Conservation (phyloP, 2,888 invertebrate genomes). For the Ormia ochracea region DNA sequence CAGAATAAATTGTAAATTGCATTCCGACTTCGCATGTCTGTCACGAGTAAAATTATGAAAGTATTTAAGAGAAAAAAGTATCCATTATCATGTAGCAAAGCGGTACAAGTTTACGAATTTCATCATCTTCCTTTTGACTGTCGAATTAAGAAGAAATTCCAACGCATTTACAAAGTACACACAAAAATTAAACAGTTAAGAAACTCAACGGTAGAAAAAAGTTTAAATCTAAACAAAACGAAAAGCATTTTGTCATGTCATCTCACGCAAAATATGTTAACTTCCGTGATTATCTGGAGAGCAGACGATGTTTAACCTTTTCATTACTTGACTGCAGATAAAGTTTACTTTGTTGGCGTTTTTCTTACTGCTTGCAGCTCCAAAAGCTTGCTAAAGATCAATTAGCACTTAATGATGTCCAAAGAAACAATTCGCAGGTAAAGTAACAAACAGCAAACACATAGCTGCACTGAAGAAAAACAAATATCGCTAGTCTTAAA, state of each 20-base stretch:
- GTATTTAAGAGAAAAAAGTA: conserved; percentile 6
- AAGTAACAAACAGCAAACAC: conserved; percentile 31
- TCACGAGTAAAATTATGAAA: neutral
- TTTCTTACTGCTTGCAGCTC: neutral
- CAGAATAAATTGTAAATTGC: too few species aligned
- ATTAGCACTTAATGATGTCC: conserved; percentile 63
- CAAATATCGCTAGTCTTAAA: conserved; percentile 16
- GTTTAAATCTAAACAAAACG: neutral
- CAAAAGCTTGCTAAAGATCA: conserved; percentile 54
- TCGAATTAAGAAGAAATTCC: conserved; percentile 28
- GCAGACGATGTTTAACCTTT: conserved; percentile 61
- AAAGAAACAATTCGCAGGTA: conserved; percentile 55
- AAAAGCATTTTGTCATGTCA: conserved; percentile 49
- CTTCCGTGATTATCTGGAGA: conserved; percentile 53
- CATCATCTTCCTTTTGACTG: neutral
- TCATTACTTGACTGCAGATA: conserved; percentile 15
- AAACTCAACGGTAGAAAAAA: neutral
- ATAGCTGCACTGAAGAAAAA: neutral
- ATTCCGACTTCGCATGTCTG: neutral
- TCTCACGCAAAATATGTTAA: conserved; percentile 62
- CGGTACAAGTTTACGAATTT: neutral
- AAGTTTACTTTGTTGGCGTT: conserved; percentile 4
- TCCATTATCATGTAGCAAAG: conserved; percentile 14
- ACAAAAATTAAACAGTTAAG: neutral
- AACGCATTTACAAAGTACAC: conserved; percentile 31